Conservation (phyloP, 2,113 vertebrate genomes). For the Pungitius pungitius region DNA sequence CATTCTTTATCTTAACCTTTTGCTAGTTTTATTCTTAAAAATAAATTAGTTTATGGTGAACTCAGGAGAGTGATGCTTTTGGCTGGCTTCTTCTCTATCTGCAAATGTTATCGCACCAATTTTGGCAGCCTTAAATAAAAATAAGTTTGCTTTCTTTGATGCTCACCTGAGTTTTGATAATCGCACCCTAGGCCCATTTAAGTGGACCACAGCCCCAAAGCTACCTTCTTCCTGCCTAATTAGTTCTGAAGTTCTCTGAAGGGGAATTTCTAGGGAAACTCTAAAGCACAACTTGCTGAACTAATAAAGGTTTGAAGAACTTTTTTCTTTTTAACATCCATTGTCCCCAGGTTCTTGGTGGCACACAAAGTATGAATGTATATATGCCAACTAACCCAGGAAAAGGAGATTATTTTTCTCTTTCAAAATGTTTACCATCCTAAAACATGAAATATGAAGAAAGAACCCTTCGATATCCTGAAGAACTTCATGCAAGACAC, state of each 20-base stretch:
- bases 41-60: conserved; percentile 25
- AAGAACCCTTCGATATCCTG: too few relatives aligned
- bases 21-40: conserved; percentile 17
- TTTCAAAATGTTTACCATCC: too few relatives aligned
- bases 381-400: too few relatives aligned
- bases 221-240: conserved; percentile 75
- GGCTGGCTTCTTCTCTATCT: conserved; percentile 30
- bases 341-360: too few relatives aligned
- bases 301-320: conserved; percentile 62
- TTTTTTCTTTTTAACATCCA: too few relatives aligned
- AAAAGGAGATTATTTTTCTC: too few relatives aligned
- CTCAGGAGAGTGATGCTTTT: conserved; percentile 12
- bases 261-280: conserved; percentile 53
- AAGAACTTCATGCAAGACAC: too few relatives aligned
- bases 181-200: conserved; percentile 38
- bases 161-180: conserved; percentile 71
- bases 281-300: conserved; percentile 37
- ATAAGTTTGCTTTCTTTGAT: conserved; percentile 67
- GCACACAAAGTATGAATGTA: too few relatives aligned
- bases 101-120: conserved; percentile 35
- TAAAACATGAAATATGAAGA: too few relatives aligned
- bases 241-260: conserved; percentile 68
- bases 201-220: conserved; percentile 41
- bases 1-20: conserved; percentile 43
- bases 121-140: conserved; percentile 46